phyloP scores from a whole-genome alignment of 1,140 invertebrate species.

The Psilanteris sp. region DNA sequence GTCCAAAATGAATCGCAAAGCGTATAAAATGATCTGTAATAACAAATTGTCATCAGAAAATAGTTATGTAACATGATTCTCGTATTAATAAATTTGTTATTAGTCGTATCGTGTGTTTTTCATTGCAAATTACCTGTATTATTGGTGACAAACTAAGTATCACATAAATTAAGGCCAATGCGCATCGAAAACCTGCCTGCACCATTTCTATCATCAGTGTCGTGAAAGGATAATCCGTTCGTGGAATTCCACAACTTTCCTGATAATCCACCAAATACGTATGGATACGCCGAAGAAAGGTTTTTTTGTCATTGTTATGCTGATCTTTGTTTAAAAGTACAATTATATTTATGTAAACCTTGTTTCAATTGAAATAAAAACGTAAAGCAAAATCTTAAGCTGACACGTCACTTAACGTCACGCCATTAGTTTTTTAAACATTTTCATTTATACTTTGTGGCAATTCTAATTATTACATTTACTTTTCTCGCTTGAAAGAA shows the following conservation, averaged over 20 bases:
- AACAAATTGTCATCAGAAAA: conserved; percentile 23
- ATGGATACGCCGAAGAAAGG: conserved; percentile 55
- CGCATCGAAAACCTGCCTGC: conserved; percentile 68
- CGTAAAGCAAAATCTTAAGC: too few relatives aligned
- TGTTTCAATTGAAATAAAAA: too few relatives aligned
- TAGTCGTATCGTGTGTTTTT: conserved; percentile 12
- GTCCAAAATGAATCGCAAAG: conserved; percentile 72
- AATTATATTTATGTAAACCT: too few relatives aligned
- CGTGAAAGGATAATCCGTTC: conserved; percentile 69
- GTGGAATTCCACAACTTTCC: conserved; percentile 66
- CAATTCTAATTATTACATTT: too few relatives aligned
- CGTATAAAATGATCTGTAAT: conserved; percentile 73
- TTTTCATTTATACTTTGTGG: too few relatives aligned
- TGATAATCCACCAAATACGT: conserved; percentile 72
- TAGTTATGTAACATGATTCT: conserved; percentile 31
- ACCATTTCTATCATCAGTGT: conserved; percentile 71
- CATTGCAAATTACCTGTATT: conserved; percentile 65
- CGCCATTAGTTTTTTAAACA: too few relatives aligned
- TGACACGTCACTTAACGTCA: too few relatives aligned
- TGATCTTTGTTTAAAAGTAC: conserved; percentile 7
- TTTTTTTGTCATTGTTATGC: conserved; percentile 2
- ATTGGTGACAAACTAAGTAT: conserved; percentile 70
- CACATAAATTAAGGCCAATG: conserved; percentile 70
- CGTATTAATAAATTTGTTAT: conserved; percentile 48
- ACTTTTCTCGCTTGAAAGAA: too few relatives aligned